Evolutionary conservation across 2,888 invertebrate species (phyloP).

Genomic region (Ophion ellenae): DNA sequence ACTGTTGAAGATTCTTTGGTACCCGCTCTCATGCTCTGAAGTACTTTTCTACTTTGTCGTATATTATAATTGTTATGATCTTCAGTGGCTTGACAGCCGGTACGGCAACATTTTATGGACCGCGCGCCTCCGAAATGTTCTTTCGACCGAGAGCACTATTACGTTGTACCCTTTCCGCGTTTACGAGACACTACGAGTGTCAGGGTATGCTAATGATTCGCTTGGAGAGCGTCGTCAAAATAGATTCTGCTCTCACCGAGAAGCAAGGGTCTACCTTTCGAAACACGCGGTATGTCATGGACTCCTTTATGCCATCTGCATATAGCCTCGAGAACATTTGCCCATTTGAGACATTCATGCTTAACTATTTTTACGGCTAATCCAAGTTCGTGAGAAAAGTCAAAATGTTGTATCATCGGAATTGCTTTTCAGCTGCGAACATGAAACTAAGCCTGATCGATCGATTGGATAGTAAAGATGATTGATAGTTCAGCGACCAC

Average conservation of each 20-base stretch:
- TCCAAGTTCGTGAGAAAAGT: too few relatives aligned
- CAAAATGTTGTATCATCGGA: too few relatives aligned
- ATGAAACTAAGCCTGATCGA: too few relatives aligned
- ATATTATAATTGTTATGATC: constrained; percentile 25
- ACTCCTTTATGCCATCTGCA: neutral
- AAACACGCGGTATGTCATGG: neutral
- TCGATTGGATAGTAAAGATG: too few relatives aligned
- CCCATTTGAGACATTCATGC: neutral
- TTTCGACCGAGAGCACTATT: constrained; percentile 6
- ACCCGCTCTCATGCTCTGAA: neutral
- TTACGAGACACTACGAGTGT: constrained; percentile 42
- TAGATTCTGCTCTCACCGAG: constrained; percentile 65
- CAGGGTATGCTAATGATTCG: constrained; percentile 73
- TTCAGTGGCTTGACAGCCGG: constrained; percentile 2
- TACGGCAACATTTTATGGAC: constrained; percentile 17
- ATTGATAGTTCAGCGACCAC: too few relatives aligned
- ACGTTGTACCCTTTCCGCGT: neutral
- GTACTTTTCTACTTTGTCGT: neutral
- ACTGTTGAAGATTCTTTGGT: constrained; percentile 9
- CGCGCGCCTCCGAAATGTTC: neutral
- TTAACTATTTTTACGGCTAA: neutral
- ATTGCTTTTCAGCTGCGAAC: too few relatives aligned
- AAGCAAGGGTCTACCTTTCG: constrained; percentile 16
- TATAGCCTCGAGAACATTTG: neutral
- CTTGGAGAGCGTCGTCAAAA: constrained; percentile 68